Base-by-base conservation (phyloP, 2,797 vertebrate species). In the Dryobates pubescens region DNA sequence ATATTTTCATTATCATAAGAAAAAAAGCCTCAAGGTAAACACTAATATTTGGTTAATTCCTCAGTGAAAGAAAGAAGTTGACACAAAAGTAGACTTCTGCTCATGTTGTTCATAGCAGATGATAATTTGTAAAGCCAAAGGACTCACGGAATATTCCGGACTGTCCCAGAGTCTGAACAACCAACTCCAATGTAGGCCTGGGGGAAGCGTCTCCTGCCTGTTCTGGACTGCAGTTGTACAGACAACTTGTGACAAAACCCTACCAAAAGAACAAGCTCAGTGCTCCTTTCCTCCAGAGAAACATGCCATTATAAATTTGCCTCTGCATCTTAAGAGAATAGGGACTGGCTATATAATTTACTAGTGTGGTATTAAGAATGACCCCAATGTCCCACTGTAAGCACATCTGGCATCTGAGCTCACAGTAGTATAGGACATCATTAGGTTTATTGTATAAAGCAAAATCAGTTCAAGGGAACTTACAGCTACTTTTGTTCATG, bases 121-220 rank as follows among this genome's bases (percentile, higher is more conserved):
- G 79, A 34, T 91, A 84, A 86, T 81, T 89, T 92, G 79, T 58
- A 84, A 91, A 92, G 82, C 51, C 11, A 45, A 74, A 94, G 80
- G 92, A 30, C 22, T 24, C 38, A 64, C 12, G 19, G 82, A 93
- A 29, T 13, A 34, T 32, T 63, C 43, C 41, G 36, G 9, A 43
- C 34, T 13, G 14, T 43, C 43, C 26, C 61, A 76, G 68, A 69
- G 11, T 13, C 38, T 73, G 32, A 9, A 49, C 1, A 7, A 17
- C 16, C 0, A 1, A 30, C 26, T 73, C 22, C 62, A 82, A 29
- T 13, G 15, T 15, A 43, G 13, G 22, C 17, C 36, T 41, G 26
- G 3, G 29, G 17, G 6, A 67, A 84, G 68, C 1, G 1, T 14
- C 29, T 53, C 7, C 71, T 1, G 2, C 49, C 13, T 5, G 0